Evolutionary conservation across 1,140 invertebrate genomes (phyloP).

Genomic region (Drosophila teissieri): DNA sequence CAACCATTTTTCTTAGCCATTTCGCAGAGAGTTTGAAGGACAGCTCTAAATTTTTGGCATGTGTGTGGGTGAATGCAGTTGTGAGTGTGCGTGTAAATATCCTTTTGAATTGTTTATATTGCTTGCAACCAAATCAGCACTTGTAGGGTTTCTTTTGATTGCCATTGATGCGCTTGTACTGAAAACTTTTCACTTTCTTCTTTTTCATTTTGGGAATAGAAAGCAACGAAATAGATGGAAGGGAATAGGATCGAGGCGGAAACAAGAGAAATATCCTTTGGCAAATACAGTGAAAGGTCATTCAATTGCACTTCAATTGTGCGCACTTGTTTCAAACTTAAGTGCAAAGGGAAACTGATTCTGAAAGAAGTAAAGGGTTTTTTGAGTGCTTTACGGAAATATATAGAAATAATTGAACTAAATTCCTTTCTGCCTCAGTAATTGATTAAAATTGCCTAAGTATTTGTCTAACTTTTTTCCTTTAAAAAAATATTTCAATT

Average conservation of each 20-base stretch:
- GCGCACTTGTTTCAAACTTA: conserved; percentile 34
- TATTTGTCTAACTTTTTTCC: neutral
- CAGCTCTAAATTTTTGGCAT: conserved; percentile 51
- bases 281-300: conserved; percentile 68
- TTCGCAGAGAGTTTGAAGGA: conserved; percentile 42
- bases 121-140: conserved; percentile 77
- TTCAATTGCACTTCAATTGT: conserved; percentile 60
- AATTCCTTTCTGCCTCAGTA: conserved; percentile 3
- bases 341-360: conserved; percentile 3
- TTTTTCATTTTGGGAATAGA: neutral
- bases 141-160: conserved; percentile 74
- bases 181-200: conserved; percentile 37
- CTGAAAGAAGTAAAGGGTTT: neutral
- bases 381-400: neutral
- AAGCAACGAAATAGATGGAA: conserved; percentile 8
- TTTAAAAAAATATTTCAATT: conserved; percentile 8
- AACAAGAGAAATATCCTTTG: conserved; percentile 20
- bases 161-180: conserved; percentile 68
- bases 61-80: conserved; percentile 12
- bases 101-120: conserved; percentile 76
- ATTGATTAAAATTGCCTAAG: conserved; percentile 19
- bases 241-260: conserved; percentile 20
- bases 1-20: neutral
- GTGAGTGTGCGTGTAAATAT: conserved; percentile 40
- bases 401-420: neutral